Evolutionary conservation across 2,797 vertebrate species (phyloP).

Genomic region (Glossophaga mutica): DNA sequence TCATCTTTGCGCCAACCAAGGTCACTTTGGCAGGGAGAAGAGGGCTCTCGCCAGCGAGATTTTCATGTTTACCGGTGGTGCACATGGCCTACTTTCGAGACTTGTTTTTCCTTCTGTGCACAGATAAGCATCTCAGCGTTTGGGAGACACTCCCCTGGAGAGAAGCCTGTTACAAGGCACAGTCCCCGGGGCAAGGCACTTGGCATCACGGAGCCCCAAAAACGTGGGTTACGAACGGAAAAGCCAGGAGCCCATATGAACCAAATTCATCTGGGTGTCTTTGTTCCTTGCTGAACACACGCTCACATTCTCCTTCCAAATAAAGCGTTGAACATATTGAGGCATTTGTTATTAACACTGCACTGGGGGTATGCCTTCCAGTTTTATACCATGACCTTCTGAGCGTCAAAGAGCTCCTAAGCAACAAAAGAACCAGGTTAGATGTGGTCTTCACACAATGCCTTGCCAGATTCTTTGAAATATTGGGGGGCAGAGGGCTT

Average conservation of each 20-base stretch:
- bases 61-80: constrained; percentile 73
- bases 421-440: background rate
- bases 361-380: background rate
- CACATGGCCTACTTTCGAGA: constrained; percentile 73
- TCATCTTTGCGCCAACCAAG: constrained; percentile 88
- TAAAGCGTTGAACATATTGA: background rate
- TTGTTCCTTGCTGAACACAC: background rate
- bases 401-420: background rate
- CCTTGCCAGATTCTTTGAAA: background rate
- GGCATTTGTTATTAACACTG: background rate
- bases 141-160: constrained; percentile 22
- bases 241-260: background rate
- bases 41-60: constrained; percentile 78
- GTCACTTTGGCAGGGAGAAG: constrained; percentile 86
- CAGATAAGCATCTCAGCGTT: constrained; percentile 36
- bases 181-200: background rate
- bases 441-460: background rate
- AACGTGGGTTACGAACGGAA: background rate
- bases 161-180: background rate
- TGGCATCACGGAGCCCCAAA: background rate
- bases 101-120: constrained; percentile 67
- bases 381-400: background rate
- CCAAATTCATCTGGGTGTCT: background rate
- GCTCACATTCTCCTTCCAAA: background rate
- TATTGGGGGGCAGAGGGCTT: too few relatives aligned